Evolutionary conservation across 2,888 invertebrate genomes (phyloP).

Genomic region (Caenorhabditis drosophilae): DNA sequence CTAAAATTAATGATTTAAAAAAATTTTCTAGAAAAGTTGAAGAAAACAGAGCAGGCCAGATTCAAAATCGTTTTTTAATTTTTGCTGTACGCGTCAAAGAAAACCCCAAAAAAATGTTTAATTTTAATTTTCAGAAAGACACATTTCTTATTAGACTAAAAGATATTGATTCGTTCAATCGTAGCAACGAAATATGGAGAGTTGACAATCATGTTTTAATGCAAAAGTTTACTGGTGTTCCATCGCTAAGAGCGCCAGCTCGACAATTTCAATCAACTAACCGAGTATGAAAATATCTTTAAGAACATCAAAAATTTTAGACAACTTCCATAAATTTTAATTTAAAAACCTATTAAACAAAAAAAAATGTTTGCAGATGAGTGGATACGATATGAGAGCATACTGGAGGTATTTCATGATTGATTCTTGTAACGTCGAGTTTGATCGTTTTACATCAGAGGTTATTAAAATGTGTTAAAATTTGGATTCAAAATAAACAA

Average conservation of each 20-base stretch:
- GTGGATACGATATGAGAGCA: constrained; percentile 34
- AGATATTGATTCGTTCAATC: constrained; percentile 30
- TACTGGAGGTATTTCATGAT: constrained; percentile 27
- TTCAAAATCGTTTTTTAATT: too few relatives aligned
- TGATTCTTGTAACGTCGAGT: constrained; percentile 20
- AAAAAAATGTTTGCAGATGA: too few relatives aligned
- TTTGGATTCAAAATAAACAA: background rate
- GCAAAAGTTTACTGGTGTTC: constrained; percentile 36
- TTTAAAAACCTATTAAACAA: background rate
- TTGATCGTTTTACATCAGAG: constrained; percentile 14
- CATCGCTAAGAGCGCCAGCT: constrained; percentile 23
- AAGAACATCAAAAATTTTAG: background rate
- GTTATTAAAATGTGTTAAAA: background rate
- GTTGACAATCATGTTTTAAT: constrained; percentile 36
- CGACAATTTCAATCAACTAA: constrained; percentile 35
- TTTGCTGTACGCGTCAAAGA: too few relatives aligned
- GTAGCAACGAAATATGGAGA: constrained; percentile 39
- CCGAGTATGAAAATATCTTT: constrained; percentile 4
- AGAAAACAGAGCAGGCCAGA: too few relatives aligned
- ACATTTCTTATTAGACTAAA: constrained; percentile 31
- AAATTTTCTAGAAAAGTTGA: too few relatives aligned
- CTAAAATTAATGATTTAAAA: too few relatives aligned
- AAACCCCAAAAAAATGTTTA: too few relatives aligned
- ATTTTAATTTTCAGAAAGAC: constrained; percentile 39
- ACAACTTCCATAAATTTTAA: background rate